These are phyloP conservation scores for Dichetophora obliterata DNA, from an alignment of 2,888 invertebrate genomes.

Conservation along the genomic window DNA sequence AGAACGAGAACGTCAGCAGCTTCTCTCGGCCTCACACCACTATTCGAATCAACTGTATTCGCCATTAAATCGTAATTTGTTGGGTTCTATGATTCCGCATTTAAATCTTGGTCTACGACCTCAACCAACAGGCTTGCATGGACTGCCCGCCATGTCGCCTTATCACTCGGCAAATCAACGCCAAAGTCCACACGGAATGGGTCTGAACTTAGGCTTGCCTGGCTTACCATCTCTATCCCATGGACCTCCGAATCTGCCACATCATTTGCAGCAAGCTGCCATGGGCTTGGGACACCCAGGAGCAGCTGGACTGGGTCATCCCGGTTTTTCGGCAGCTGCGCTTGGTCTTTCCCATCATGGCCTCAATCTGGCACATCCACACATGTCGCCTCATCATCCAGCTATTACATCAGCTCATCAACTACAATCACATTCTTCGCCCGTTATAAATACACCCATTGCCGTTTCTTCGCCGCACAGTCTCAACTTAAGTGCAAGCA, in stretches of 20 bases:
- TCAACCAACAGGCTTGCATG: constrained; percentile 63
- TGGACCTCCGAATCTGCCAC: constrained; percentile 63
- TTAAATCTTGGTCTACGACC: constrained; percentile 65
- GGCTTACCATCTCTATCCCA: constrained; percentile 62
- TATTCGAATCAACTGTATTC: constrained; percentile 67
- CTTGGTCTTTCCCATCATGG: constrained; percentile 66
- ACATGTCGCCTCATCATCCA: constrained; percentile 65
- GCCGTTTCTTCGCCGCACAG: constrained; percentile 61
- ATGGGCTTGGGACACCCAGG: constrained; percentile 61
- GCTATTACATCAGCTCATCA: constrained; percentile 63
- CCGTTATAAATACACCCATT: constrained; percentile 45
- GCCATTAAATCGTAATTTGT: constrained; percentile 64
- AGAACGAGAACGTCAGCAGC: constrained; percentile 68
- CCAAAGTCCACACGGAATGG: constrained; percentile 66
- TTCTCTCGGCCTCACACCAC: constrained; percentile 66
- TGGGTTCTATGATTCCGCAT: constrained; percentile 67
- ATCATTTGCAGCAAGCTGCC: constrained; percentile 65
- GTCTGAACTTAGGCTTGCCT: constrained; percentile 64
- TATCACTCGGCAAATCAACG: constrained; percentile 68
- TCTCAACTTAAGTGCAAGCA: constrained; percentile 53
- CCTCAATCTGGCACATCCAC: constrained; percentile 65
- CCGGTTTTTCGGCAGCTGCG: constrained; percentile 64
- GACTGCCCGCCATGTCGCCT: constrained; percentile 65
- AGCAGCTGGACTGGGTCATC: constrained; percentile 62
- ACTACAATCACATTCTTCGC: constrained; percentile 60